Evolutionary conservation across 2,888 invertebrate species (phyloP), one percentile per base, ranked within the genome.

Genomic region (Scrobipalpa costella): DNA sequence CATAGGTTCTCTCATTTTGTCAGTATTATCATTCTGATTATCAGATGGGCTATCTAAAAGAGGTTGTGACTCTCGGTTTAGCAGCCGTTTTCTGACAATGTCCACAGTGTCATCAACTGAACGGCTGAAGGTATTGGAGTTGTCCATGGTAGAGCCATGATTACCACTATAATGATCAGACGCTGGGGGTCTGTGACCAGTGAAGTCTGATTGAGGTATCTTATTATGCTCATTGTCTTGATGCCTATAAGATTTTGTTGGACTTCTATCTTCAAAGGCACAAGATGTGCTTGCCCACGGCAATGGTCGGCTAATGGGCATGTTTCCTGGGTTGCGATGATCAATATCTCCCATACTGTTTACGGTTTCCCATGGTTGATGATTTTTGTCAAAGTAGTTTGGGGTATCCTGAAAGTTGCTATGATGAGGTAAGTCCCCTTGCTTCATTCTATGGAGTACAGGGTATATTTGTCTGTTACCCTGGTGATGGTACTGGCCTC

Each of bases 51-150:
- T 76, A 57, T 76, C 75, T 21, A 71, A 66, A 40, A 70, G 64
- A 33, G 69, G 73, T 19, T 78, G 82, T 34, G 81, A 71, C 72
- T 75, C 83, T n/a, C 89, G 81, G 71, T 83, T 86, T 65, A 84
- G 68, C 27, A 91, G 70, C 61, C 83, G 73, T 71, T 80, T 87
- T 57, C 90, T 79, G 5, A 91, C 77, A 65, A 91, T 86, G 71
- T 90, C 85, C 49, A 91, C 91, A 52, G 91, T 91, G 65, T 90
- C 91, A 75, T 88, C 86, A 27, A 90, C 83, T 49, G 91, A 90
- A 15, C 84, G 74, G 64, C 84, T 89, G 68, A 88, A 91, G 55
- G 84, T 80, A 66, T 88, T 79, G 21, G 89, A 87, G 63, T 83
- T 87, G 65, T 85, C 87, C 60, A 77, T 77, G 1, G 75, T 73